A percentile compares a stretch with the other conserved stretches of the same genome.
Evolutionary conservation across 1,140 invertebrate genomes (phyloP).

Genomic region (Drosophila triauraria): DNA sequence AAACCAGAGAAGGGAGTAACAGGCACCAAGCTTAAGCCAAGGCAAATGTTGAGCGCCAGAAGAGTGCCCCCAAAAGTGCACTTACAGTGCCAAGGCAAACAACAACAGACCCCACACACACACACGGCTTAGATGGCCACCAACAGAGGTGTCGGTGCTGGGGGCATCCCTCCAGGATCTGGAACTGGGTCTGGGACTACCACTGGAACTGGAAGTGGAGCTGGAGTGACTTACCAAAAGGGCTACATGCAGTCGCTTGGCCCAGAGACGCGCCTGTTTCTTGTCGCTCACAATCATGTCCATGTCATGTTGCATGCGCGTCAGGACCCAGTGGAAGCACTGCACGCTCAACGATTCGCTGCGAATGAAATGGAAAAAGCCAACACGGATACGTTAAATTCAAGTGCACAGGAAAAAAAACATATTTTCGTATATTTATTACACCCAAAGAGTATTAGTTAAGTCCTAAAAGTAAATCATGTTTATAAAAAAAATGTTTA

Average conservation of each 20-base stretch:
- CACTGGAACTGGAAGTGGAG: constrained; percentile 24
- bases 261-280: constrained; percentile 93
- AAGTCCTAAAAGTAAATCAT: neutral
- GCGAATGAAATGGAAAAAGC: constrained; percentile 58
- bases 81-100: constrained; percentile 68
- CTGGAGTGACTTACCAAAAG: constrained; percentile 86
- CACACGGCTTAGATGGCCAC: constrained; percentile 22
- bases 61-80: constrained; percentile 78
- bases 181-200: constrained; percentile 8
- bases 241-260: constrained; percentile 92
- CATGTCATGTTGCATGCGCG: constrained; percentile 94
- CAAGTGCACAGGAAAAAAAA: constrained; percentile 11
- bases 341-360: constrained; percentile 96
- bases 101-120: constrained; percentile 58
- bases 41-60: constrained; percentile 48
- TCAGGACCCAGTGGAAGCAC: constrained; percentile 97
- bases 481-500: neutral
- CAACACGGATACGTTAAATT: constrained; percentile 15
- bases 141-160: constrained; percentile 3
- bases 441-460: neutral
- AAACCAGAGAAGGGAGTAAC: neutral
- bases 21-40: constrained; percentile 39
- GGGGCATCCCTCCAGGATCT: neutral
- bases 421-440: neutral
- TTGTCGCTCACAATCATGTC: constrained; percentile 95